A percentile compares a stretch with the other conserved stretches of the same genome.
These are phyloP conservation scores for Nothobranchius kuhntae DNA, from an alignment of 2,113 vertebrate genomes.

Conservation along the genomic window DNA sequence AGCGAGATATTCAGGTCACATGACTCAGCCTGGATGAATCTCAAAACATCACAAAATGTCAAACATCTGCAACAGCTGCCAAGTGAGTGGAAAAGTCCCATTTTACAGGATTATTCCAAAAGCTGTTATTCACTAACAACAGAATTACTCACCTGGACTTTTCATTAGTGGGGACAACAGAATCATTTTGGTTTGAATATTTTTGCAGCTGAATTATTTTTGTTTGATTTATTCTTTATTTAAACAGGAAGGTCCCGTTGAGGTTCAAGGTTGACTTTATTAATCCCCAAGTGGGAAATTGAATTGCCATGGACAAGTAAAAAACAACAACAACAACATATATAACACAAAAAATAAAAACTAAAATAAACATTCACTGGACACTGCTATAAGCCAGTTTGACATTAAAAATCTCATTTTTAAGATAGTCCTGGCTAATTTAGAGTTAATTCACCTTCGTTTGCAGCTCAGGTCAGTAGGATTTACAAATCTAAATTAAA, in stretches of 20 bases:
- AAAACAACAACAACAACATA: too few relatives aligned
- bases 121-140: not conserved
- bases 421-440: too few relatives aligned
- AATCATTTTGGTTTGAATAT: not conserved
- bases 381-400: too few relatives aligned
- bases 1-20: conserved; percentile 49
- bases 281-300: too few relatives aligned
- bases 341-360: too few relatives aligned
- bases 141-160: not conserved
- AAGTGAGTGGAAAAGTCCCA: not conserved
- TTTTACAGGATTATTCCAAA: not conserved
- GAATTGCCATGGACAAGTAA: too few relatives aligned
- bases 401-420: too few relatives aligned
- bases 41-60: conserved; percentile 47
- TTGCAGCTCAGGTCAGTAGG: conserved; percentile 30
- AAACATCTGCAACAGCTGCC: conserved; percentile 30
- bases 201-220: not conserved
- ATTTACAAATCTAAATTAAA: conserved; percentile 15
- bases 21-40: conserved; percentile 29
- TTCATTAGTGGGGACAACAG: not conserved
- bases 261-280: too few relatives aligned
- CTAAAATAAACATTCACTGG: too few relatives aligned
- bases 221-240: not conserved
- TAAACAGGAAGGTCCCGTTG: too few relatives aligned
- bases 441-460: too few relatives aligned